Evolutionary conservation across 1,140 invertebrate species (phyloP).

Genomic region (Leptinotarsa defecta): DNA sequence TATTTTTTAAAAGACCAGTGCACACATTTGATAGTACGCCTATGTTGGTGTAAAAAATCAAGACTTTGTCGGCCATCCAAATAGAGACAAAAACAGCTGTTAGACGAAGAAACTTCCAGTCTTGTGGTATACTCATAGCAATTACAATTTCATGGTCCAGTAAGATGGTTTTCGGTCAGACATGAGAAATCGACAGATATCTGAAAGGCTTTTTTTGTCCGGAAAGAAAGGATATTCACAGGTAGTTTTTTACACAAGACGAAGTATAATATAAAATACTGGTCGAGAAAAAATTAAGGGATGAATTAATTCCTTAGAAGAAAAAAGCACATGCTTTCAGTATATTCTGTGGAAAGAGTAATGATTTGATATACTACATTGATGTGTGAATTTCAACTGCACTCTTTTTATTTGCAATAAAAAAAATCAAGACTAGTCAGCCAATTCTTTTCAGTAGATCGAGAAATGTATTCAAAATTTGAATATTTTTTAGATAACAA

Average conservation of each 20-base stretch:
- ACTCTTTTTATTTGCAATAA: too few relatives aligned
- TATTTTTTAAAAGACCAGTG: too few relatives aligned
- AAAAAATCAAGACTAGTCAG: too few relatives aligned
- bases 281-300: background rate
- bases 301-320: background rate
- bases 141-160: conserved; percentile 23
- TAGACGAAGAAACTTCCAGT: background rate
- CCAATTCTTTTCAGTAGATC: too few relatives aligned
- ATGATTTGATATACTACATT: too few relatives aligned
- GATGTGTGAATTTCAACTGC: too few relatives aligned
- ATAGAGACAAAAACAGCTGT: conserved; percentile 2
- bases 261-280: background rate
- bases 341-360: too few relatives aligned
- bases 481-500: too few relatives aligned
- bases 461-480: too few relatives aligned
- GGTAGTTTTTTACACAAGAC: background rate
- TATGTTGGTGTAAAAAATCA: too few relatives aligned
- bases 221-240: background rate
- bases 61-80: background rate
- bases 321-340: too few relatives aligned
- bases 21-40: too few relatives aligned
- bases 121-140: conserved; percentile 20
- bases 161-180: conserved; percentile 13
- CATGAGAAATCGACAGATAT: conserved; percentile 16
- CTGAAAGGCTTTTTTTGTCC: background rate